A percentile compares a stretch with the other conserved stretches of the same genome.
These are phyloP conservation scores for Melieria picta DNA, from an alignment of 2,888 invertebrate species.

Conservation along the genomic window DNA sequence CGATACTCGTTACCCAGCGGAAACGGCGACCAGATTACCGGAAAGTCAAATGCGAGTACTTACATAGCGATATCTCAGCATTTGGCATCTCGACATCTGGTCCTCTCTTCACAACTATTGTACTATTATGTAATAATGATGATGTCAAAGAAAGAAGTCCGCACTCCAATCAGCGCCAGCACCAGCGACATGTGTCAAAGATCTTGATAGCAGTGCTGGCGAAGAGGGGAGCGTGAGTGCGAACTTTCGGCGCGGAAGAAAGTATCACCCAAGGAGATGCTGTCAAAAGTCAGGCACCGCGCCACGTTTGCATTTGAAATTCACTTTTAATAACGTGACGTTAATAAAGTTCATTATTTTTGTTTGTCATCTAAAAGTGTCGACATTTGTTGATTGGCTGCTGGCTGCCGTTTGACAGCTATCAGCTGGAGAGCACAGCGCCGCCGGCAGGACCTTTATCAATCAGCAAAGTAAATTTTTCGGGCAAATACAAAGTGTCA, in stretches of 20 bases:
- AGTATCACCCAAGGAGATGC: not conserved
- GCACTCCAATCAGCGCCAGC: conserved; percentile 18
- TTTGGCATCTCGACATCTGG: too few species aligned
- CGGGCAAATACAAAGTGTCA: not conserved
- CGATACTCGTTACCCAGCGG: too few species aligned
- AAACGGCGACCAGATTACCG: too few species aligned
- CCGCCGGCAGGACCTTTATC: conserved; percentile 18
- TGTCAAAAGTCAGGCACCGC: conserved; percentile 2
- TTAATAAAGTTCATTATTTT: conserved; percentile 33
- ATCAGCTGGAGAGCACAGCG: not conserved
- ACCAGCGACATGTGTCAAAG: conserved; percentile 43
- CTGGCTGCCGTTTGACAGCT: not conserved
- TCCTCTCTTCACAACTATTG: not conserved
- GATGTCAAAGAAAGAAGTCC: not conserved
- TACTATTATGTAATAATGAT: not conserved
- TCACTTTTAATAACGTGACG: conserved; percentile 33
- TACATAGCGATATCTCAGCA: too few species aligned
- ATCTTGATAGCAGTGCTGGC: conserved; percentile 42
- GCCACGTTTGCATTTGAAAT: conserved; percentile 30
- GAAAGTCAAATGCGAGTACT: too few species aligned
- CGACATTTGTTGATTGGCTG: conserved; percentile 29
- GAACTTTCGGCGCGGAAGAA: not conserved
- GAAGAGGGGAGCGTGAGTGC: not conserved
- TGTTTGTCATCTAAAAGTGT: conserved; percentile 34
- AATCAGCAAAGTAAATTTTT: conserved; percentile 15